Percentiles rank a stretch among this genome's conserved stretches.
Evolutionary conservation across 2,888 invertebrate genomes (phyloP).

Genomic region (Drosophila lacicola): DNA sequence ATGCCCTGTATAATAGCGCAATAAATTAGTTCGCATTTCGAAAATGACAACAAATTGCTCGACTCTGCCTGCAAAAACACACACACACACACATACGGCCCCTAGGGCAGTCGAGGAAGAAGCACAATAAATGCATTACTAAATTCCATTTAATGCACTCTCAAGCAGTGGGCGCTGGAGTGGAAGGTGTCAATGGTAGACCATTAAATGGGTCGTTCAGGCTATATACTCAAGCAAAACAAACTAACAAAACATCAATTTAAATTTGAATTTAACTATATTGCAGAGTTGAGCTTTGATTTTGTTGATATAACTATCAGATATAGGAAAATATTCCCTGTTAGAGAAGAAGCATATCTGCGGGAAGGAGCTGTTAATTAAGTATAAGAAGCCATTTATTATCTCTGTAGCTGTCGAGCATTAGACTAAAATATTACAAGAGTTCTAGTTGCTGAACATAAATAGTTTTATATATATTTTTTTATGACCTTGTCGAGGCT

Average conservation of each 20-base stretch:
- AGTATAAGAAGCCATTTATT: too few species aligned
- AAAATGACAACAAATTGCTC: constrained; percentile 78
- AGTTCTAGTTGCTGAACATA: too few species aligned
- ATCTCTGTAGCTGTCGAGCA: too few species aligned
- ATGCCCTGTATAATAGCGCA: constrained; percentile 72
- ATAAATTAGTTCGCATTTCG: constrained; percentile 80
- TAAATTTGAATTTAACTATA: background rate
- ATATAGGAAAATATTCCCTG: too few species aligned
- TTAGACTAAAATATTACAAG: too few species aligned
- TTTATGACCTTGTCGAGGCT: too few species aligned
- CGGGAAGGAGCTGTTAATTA: too few species aligned
- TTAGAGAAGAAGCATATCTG: too few species aligned
- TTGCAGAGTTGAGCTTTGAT: background rate
- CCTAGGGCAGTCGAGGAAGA: constrained; percentile 34
- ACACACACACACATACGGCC: constrained; percentile 17
- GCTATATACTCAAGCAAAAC: background rate
- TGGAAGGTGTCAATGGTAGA: constrained; percentile 56
- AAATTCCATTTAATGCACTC: constrained; percentile 32
- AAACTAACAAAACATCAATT: background rate
- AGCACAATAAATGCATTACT: constrained; percentile 39
- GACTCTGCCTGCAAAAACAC: constrained; percentile 30
- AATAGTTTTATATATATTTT: too few species aligned
- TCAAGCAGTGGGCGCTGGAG: constrained; percentile 23
- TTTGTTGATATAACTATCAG: too few species aligned
- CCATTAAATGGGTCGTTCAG: constrained; percentile 33